phyloP scores from a whole-genome alignment of 1,140 invertebrate species.

The Potamilus streckersoni region DNA sequence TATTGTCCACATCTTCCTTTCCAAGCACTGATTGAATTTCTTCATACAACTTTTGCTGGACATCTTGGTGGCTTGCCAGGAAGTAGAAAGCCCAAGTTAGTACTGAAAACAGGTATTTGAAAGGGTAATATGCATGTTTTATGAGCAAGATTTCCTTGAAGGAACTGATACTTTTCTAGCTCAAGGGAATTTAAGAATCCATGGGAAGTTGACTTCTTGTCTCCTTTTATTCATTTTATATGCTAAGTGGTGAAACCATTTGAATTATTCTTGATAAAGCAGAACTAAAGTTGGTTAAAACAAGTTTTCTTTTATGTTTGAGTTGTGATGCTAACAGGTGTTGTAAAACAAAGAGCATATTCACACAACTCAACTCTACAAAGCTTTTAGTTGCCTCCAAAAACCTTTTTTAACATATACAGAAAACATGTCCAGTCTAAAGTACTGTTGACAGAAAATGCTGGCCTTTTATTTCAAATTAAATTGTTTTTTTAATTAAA shows the following conservation, averaged over 20 bases:
- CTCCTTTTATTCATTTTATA: neutral
- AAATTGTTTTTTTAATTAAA: no score
- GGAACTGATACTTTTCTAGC: neutral
- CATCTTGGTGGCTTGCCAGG: slow-evolving; percentile 55
- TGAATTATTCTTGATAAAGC: neutral
- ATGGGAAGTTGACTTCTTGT: neutral
- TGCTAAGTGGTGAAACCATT: neutral
- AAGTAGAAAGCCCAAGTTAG: slow-evolving; percentile 64
- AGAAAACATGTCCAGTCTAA: no score
- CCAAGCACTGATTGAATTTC: slow-evolving; percentile 51
- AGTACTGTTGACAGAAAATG: no score
- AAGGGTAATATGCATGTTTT: neutral
- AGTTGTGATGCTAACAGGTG: no score
- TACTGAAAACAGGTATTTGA: slow-evolving; percentile 41
- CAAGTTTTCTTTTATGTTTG: no score
- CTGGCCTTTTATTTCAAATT: no score
- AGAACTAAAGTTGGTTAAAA: neutral
- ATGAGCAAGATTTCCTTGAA: neutral
- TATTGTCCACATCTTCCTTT: slow-evolving; percentile 40
- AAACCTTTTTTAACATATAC: no score
- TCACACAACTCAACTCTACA: no score
- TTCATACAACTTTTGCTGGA: slow-evolving; percentile 57
- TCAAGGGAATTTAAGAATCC: neutral
- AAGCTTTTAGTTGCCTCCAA: no score
- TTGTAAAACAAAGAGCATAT: no score